Conservation (phyloP, 2,797 vertebrate species). For the Enteromius thamalakanensis region DNA sequence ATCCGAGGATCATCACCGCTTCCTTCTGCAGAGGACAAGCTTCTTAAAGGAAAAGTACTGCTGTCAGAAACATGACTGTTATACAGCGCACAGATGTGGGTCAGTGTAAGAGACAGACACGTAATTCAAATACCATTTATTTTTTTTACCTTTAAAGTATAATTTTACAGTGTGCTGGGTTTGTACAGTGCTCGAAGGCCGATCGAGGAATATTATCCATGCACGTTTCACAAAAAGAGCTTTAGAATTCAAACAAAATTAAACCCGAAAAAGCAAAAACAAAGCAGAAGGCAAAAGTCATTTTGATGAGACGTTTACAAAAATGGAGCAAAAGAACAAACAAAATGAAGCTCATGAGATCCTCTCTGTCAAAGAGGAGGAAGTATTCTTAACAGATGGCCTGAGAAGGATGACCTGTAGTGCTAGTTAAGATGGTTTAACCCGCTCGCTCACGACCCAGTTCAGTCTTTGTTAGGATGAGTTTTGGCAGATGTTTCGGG, state of each 20-base stretch:
- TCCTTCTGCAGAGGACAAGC: background rate
- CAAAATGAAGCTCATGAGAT: conserved; percentile 44
- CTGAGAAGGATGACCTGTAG: conserved; percentile 54
- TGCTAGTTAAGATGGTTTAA: conserved; percentile 40
- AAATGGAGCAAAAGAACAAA: conserved; percentile 35
- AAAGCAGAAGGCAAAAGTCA: conserved; percentile 53
- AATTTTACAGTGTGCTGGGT: conserved; percentile 66
- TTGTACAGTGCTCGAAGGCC: conserved; percentile 64
- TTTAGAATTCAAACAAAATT: conserved; percentile 52
- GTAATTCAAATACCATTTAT: conserved; percentile 60
- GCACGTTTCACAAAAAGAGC: conserved; percentile 60
- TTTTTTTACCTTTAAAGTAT: conserved; percentile 58
- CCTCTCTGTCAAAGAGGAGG: conserved; percentile 44
- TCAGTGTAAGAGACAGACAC: conserved; percentile 3
- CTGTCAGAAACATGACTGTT: background rate
- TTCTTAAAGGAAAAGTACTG: background rate
- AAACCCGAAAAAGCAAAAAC: conserved; percentile 37
- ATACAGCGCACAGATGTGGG: background rate
- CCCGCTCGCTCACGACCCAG: background rate
- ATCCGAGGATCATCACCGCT: background rate
- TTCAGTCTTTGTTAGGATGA: conserved; percentile 20
- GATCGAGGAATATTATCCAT: conserved; percentile 58
- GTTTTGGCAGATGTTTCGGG: conserved; percentile 50
- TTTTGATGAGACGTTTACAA: conserved; percentile 45
- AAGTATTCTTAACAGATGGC: conserved; percentile 55